These are phyloP conservation scores for Leucophenga varia DNA, from an alignment of 1,140 invertebrate species.

Conservation along the genomic window DNA sequence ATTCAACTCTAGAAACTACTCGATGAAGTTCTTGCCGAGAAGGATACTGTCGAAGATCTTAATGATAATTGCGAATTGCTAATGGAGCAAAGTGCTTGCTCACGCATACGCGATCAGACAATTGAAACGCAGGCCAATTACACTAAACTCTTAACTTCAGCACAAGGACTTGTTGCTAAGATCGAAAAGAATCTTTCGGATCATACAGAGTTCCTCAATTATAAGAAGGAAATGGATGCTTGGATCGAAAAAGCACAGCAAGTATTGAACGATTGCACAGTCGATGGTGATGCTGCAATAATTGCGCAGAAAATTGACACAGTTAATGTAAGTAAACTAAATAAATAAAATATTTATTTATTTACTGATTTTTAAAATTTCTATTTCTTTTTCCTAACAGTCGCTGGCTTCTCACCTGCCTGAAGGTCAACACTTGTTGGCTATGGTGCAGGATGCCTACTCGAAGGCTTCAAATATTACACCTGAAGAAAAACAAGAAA, in stretches of 20 bases:
- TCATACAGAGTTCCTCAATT: slow-evolving; percentile 85
- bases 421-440: slow-evolving; percentile 83
- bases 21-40: slow-evolving; percentile 74
- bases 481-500: slow-evolving; percentile 77
- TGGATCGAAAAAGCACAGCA: slow-evolving; percentile 79
- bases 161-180: slow-evolving; percentile 77
- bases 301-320: slow-evolving; percentile 85
- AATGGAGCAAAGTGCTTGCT: slow-evolving; percentile 80
- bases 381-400: slow-evolving; percentile 37
- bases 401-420: slow-evolving; percentile 72
- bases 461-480: slow-evolving; percentile 81
- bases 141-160: slow-evolving; percentile 72
- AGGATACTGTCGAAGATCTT: slow-evolving; percentile 76
- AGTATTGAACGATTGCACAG: slow-evolving; percentile 78
- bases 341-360: too few species aligned
- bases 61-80: slow-evolving; percentile 85
- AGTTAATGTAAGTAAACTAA: slow-evolving; percentile 62
- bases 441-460: slow-evolving; percentile 78
- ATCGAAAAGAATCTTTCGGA: slow-evolving; percentile 87
- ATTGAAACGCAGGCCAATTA: slow-evolving; percentile 81
- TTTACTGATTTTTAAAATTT: too few species aligned
- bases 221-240: slow-evolving; percentile 76
- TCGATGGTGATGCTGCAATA: slow-evolving; percentile 74
- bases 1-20: slow-evolving; percentile 62
- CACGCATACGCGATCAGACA: slow-evolving; percentile 80